Evolutionary conservation across 2,888 invertebrate species (phyloP).

Genomic region (Acanthosoma haemorrhoidale): DNA sequence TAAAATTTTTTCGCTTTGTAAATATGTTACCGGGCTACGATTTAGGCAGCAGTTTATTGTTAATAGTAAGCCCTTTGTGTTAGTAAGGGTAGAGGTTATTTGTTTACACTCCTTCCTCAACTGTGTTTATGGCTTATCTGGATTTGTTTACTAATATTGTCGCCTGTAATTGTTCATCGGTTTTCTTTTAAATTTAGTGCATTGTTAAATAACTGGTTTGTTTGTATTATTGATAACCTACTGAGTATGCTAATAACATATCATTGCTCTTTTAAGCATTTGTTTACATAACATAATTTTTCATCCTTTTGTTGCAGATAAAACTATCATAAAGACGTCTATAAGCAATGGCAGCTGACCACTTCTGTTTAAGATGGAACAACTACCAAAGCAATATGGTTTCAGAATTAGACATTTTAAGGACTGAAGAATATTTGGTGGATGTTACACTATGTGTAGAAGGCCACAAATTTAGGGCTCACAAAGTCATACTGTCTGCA

Average conservation of each 20-base stretch:
- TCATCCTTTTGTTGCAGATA: background rate
- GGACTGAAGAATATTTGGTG: slow-evolving; percentile 63
- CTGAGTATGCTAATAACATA: no score
- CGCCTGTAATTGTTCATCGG: no score
- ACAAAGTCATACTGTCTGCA: slow-evolving; percentile 68
- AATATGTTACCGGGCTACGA: no score
- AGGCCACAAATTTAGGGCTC: slow-evolving; percentile 65
- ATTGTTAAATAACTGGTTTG: no score
- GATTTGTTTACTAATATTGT: no score
- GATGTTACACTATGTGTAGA: slow-evolving; percentile 69
- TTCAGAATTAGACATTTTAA: slow-evolving; percentile 62
- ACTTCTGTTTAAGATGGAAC: slow-evolving; percentile 70
- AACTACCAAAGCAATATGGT: slow-evolving; percentile 67
- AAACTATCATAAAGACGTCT: background rate
- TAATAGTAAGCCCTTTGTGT: no score
- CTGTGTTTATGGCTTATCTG: no score
- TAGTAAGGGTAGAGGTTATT: no score
- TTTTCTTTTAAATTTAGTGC: no score
- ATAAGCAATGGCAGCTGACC: slow-evolving; percentile 49
- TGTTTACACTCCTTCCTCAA: no score
- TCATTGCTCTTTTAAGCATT: background rate
- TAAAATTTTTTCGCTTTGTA: background rate
- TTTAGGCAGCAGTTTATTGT: no score
- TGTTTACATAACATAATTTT: slow-evolving; percentile 8
- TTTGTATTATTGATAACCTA: no score